Evolutionary conservation across 2,797 vertebrate species (phyloP), one percentile per base, ranked within the genome.

Genomic region (Pangasius sanitwongsei): DNA sequence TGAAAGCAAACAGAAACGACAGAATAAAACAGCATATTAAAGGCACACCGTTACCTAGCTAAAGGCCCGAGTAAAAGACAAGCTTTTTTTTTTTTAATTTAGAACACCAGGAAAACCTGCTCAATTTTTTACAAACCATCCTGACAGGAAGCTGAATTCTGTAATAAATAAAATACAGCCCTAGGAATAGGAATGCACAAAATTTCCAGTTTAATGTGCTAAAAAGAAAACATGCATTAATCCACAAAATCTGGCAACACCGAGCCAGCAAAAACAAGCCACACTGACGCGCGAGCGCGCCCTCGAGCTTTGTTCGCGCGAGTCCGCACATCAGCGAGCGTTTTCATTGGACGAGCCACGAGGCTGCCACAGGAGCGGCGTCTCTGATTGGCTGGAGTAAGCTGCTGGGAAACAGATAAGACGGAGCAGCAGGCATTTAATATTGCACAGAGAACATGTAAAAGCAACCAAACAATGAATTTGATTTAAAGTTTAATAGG

Each of bases 331-430:
- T 78, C 53, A 82, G 20, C 41, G n/a, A 3, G 50, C 0, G n/a
- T 3, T 89, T 25, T 86, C 3, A 92, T 92, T 92, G 91, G 91
- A 86, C 34, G 75, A 41, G 16, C 23, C 44, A 44, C 20, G 59
- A 31, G 48, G 4, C 28, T 41, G 80, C 20, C 50, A 50, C n/a
- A 6, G 16, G 4, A 63, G 72, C 37, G 67, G 16, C 65, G 80
- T 53, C 50, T 80, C 65, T 90, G 86, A 93, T 92, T 93, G 91
- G 91, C 63, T 89, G 65, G 28, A 67, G 31, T 50, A 34, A 65
- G 4, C 25, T 61, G 75, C 16, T 67, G 83, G 69, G 34, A 15
- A 63, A 37, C 63, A 48, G 53, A 77, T 37, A 25, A 55, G 28
- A 69, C 15, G 6, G n/a, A 53, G 48, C n/a, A 23, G 44, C n/a